Conservation (phyloP, 1,140 invertebrate species). For the Capitella teleta region DNA sequence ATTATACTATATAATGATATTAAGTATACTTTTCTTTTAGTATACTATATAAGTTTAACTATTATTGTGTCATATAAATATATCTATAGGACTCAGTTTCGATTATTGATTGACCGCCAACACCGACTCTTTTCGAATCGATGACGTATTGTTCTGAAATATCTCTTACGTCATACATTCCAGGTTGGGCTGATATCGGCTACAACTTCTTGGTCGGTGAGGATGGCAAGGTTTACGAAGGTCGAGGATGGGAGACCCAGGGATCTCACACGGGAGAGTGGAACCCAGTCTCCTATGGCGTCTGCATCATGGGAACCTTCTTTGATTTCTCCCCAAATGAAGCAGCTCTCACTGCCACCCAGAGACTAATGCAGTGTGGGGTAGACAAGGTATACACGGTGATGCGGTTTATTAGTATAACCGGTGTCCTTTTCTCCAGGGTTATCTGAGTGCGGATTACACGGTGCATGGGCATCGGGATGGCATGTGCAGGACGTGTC, state of each 20-base stretch:
- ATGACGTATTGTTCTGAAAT: no score
- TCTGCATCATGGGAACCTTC: slow-evolving; percentile 56
- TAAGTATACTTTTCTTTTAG: no score
- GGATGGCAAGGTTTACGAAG: slow-evolving; percentile 25
- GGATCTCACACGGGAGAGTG: slow-evolving; percentile 14
- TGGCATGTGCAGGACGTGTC: slow-evolving; percentile 17
- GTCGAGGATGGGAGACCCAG: slow-evolving; percentile 17
- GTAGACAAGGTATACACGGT: slow-evolving; percentile 2
- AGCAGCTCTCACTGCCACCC: slow-evolving; percentile 15
- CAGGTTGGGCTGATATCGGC: slow-evolving; percentile 23
- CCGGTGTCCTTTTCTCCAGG: slow-evolving; percentile 1
- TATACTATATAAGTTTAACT: no score
- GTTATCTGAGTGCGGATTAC: slow-evolving; percentile 3
- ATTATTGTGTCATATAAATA: no score
- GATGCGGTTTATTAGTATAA: neutral
- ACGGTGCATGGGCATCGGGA: slow-evolving; percentile 15
- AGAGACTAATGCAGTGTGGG: slow-evolving; percentile 20
- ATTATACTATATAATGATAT: no score
- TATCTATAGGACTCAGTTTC: no score
- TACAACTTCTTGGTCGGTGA: slow-evolving; percentile 25
- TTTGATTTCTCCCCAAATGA: slow-evolving; percentile 15
- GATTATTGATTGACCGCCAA: no score
- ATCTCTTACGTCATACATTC: neutral
- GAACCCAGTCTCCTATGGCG: slow-evolving; percentile 46
- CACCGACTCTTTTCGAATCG: no score